A percentile compares a stretch with the other conserved stretches of the same genome.
phyloP scores from a whole-genome alignment of 1,140 invertebrate genomes.

The Oryzaephilus surinamensis region DNA sequence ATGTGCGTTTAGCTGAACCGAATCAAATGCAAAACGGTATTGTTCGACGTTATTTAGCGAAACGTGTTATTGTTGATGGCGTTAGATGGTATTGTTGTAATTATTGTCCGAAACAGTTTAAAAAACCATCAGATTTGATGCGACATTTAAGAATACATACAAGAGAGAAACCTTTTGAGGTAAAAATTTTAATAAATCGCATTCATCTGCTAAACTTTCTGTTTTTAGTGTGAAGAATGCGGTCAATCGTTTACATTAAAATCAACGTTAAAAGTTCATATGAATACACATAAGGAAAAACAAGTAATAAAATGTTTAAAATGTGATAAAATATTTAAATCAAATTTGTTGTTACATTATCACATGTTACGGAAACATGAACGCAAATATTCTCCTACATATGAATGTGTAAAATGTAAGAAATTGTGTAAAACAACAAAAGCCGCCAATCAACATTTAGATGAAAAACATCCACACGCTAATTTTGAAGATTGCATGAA shows the following conservation, averaged over 20 bases:
- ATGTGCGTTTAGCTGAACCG: slow-evolving; percentile 15
- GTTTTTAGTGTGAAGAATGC: slow-evolving; percentile 45
- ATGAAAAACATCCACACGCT: no score
- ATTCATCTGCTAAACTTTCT: slow-evolving; percentile 7
- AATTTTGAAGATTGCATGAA: no score
- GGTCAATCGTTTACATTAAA: slow-evolving; percentile 48
- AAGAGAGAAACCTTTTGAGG: slow-evolving; percentile 31
- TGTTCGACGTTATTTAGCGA: slow-evolving; percentile 23
- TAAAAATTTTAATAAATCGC: slow-evolving; percentile 9
- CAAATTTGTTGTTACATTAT: no score
- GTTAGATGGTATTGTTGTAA: slow-evolving; percentile 29
- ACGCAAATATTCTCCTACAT: no score
- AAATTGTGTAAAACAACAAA: no score
- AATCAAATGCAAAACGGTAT: slow-evolving; percentile 16
- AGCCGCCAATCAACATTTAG: no score
- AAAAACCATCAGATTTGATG: slow-evolving; percentile 35
- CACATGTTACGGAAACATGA: no score
- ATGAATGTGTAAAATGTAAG: no score
- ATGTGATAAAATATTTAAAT: no score
- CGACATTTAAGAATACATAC: slow-evolving; percentile 33
- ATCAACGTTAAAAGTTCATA: slow-evolving; percentile 58
- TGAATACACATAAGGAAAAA: slow-evolving; percentile 38
- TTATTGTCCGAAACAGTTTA: slow-evolving; percentile 30
- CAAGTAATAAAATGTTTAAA: no score
- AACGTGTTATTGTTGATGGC: slow-evolving; percentile 26